Conservation (phyloP, 2,113 vertebrate genomes). For the Lepidothrix coronata region DNA sequence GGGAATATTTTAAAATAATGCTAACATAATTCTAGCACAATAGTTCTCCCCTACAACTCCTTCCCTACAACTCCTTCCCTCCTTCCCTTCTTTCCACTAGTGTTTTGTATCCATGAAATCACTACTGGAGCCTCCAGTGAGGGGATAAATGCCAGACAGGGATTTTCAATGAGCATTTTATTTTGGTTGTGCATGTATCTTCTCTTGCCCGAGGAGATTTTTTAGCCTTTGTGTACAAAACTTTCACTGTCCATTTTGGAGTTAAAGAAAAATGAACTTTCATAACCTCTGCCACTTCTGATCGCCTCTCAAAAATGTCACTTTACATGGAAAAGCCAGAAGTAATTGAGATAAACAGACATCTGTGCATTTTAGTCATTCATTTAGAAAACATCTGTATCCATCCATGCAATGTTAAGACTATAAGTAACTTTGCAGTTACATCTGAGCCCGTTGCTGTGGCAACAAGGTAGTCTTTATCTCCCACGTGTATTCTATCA, state of each 20-base stretch:
- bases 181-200: not conserved
- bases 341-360: constrained; percentile 21
- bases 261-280: constrained; percentile 18
- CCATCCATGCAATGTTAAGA: constrained; percentile 50
- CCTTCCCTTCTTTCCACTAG: not conserved
- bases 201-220: not conserved
- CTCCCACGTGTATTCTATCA: constrained; percentile 40
- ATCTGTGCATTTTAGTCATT: constrained; percentile 26
- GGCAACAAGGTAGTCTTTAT: constrained; percentile 38
- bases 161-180: not conserved
- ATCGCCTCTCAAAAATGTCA: not conserved
- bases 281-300: not conserved
- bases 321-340: constrained; percentile 15
- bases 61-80: not conserved
- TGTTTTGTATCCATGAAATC: not conserved
- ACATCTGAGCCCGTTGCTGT: not conserved
- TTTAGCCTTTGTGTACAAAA: not conserved
- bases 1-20: not conserved
- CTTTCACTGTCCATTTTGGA: not conserved
- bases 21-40: not conserved
- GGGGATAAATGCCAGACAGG: not conserved
- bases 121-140: not conserved
- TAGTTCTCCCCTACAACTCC: not conserved
- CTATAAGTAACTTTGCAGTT: constrained; percentile 49
- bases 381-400: constrained; percentile 53